Evolutionary conservation across 2,797 vertebrate species (phyloP).

Genomic region (Coranthus polyacanthus): DNA sequence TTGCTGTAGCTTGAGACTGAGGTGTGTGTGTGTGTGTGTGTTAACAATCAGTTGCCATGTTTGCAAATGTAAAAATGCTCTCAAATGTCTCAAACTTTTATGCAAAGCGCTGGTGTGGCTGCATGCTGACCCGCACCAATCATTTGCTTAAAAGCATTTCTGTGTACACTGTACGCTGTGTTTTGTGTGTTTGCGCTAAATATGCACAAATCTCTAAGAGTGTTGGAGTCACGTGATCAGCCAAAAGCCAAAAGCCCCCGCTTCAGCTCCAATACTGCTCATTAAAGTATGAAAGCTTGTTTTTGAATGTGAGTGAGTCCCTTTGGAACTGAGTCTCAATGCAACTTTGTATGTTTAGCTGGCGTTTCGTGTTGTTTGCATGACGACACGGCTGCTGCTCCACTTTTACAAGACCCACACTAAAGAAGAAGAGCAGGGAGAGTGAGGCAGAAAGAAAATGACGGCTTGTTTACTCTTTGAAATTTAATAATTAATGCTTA

Average conservation of each 20-base stretch:
- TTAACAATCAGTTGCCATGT: slow-evolving; percentile 11
- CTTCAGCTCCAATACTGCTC: not conserved
- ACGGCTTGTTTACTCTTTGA: slow-evolving; percentile 52
- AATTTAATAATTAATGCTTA: slow-evolving; percentile 64
- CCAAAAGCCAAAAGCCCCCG: not conserved
- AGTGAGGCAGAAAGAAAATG: not conserved
- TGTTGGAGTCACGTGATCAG: not conserved
- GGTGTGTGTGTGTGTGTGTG: slow-evolving; percentile 18
- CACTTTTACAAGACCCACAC: slow-evolving; percentile 21
- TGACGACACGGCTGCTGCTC: slow-evolving; percentile 32
- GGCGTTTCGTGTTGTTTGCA: slow-evolving; percentile 32
- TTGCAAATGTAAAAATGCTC: slow-evolving; percentile 4
- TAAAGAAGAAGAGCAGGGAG: not conserved
- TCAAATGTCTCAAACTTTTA: slow-evolving; percentile 11
- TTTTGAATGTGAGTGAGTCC: slow-evolving; percentile 11
- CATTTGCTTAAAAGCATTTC: slow-evolving; percentile 16
- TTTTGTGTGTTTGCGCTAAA: slow-evolving; percentile 5
- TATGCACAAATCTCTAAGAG: not conserved
- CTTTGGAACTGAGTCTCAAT: slow-evolving; percentile 1
- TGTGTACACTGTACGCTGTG: not conserved
- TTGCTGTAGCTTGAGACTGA: slow-evolving; percentile 14
- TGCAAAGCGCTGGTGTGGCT: not conserved
- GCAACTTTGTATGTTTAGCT: slow-evolving; percentile 1
- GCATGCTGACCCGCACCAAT: not conserved
- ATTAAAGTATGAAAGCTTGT: slow-evolving; percentile 44